Percentiles rank a stretch among this genome's conserved stretches.
Conservation (phyloP, 2,888 invertebrate species). For the Trissolcus japonicus region DNA sequence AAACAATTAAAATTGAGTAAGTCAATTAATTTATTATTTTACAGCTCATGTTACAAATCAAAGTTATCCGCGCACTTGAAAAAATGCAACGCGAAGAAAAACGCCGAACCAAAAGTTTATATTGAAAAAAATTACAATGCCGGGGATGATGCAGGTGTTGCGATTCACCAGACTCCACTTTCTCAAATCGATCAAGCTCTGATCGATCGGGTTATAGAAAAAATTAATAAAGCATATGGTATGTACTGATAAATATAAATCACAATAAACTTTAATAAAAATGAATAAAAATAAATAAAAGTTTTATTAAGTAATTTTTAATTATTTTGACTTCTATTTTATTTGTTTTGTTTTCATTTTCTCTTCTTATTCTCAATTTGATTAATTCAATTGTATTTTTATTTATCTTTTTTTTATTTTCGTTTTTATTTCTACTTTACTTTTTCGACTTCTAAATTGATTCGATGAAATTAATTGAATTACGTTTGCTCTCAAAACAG, state of each 20-base stretch:
- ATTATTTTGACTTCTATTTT: background rate
- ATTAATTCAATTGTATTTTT: background rate
- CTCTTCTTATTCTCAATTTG: too few species aligned
- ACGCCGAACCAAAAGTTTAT: conserved; percentile 77
- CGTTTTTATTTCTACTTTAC: too few species aligned
- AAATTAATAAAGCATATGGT: conserved; percentile 70
- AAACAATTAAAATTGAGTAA: background rate
- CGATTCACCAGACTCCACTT: conserved; percentile 62
- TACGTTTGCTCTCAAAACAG: conserved; percentile 52
- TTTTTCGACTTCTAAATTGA: too few species aligned
- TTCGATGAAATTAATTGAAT: too few species aligned
- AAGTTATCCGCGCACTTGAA: conserved; percentile 84
- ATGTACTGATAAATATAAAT: conserved; percentile 11
- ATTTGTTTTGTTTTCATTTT: background rate
- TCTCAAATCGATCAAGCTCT: conserved; percentile 63
- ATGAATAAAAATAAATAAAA: background rate
- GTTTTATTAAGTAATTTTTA: background rate
- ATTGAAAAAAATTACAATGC: conserved; percentile 78
- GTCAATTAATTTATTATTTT: conserved; percentile 61
- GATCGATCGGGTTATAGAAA: conserved; percentile 65
- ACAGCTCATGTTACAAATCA: conserved; percentile 82
- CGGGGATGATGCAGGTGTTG: conserved; percentile 66
- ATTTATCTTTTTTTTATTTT: background rate
- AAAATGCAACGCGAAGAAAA: conserved; percentile 84
- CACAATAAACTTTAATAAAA: background rate